Evolutionary conservation across 2,797 vertebrate genomes (phyloP).

Genomic region (Lacerta viridis): DNA sequence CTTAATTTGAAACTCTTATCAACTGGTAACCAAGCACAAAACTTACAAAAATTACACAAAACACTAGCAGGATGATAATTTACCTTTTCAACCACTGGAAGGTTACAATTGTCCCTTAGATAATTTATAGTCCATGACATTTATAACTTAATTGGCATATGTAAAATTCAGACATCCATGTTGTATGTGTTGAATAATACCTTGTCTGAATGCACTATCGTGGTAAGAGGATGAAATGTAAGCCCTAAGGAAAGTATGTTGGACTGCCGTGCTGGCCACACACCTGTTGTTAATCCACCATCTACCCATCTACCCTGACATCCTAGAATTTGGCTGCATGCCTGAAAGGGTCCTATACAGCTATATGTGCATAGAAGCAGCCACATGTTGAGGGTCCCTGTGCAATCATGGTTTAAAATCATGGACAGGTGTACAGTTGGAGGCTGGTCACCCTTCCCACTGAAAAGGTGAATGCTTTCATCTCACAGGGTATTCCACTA

Average conservation of each 20-base stretch:
- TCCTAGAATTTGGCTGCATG: not conserved
- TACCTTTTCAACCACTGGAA: not conserved
- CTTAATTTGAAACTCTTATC: not conserved
- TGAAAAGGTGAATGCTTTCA: not conserved
- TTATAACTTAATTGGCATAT: not conserved
- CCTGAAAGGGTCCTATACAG: not conserved
- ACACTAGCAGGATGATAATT: not conserved
- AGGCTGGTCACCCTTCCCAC: not conserved
- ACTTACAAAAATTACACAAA: too few species aligned
- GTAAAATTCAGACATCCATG: not conserved
- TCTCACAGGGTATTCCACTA: not conserved
- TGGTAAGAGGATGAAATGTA: not conserved
- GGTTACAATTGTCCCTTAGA: not conserved
- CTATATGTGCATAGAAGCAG: not conserved
- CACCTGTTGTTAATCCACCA: not conserved
- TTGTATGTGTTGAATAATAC: not conserved
- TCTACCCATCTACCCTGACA: not conserved
- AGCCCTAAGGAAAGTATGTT: not conserved
- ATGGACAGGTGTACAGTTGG: not conserved
- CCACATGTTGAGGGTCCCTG: not conserved
- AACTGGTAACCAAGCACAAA: not conserved
- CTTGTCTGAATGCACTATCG: not conserved
- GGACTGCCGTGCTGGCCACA: not conserved
- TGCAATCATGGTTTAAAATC: not conserved
- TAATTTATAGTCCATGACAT: not conserved